phyloP scores from a whole-genome alignment of 2,888 invertebrate species.

The Cerastoderma edule region DNA sequence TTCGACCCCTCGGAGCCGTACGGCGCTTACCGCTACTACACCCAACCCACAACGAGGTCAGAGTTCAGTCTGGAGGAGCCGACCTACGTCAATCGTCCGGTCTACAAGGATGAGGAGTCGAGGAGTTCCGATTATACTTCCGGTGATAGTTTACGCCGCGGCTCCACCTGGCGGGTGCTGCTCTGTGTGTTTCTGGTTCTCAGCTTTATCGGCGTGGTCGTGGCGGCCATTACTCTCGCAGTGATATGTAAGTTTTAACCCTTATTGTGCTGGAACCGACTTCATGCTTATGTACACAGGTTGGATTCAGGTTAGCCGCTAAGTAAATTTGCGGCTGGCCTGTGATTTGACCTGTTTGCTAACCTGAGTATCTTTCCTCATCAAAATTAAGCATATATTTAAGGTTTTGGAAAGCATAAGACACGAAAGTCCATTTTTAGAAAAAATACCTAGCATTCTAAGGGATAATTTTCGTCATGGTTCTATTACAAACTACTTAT shows the following conservation, averaged over 20 bases:
- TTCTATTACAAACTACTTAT: no score
- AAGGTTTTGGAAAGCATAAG: no score
- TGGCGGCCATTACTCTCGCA: slow-evolving; percentile 61
- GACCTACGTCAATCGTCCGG: slow-evolving; percentile 34
- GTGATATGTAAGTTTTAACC: slow-evolving; percentile 64
- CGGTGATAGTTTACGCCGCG: slow-evolving; percentile 58
- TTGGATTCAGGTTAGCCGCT: no score
- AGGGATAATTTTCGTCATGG: no score
- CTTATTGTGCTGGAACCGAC: no score
- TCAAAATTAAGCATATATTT: no score
- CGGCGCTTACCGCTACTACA: slow-evolving; percentile 59
- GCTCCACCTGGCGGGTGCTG: slow-evolving; percentile 60
- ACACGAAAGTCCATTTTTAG: no score
- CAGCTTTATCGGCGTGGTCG: slow-evolving; percentile 61
- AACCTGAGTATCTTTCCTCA: no score
- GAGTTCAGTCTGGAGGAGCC: slow-evolving; percentile 60
- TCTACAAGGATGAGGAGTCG: slow-evolving; percentile 61
- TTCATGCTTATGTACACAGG: no score
- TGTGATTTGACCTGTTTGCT: no score
- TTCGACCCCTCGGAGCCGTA: slow-evolving; percentile 60
- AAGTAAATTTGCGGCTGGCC: no score
- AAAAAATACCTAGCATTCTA: no score
- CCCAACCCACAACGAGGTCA: slow-evolving; percentile 50
- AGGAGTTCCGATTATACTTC: slow-evolving; percentile 59
- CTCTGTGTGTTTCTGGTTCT: slow-evolving; percentile 62